These are phyloP conservation scores for Dreissena polymorpha DNA, from an alignment of 1,140 invertebrate genomes.

Conservation along the genomic window DNA sequence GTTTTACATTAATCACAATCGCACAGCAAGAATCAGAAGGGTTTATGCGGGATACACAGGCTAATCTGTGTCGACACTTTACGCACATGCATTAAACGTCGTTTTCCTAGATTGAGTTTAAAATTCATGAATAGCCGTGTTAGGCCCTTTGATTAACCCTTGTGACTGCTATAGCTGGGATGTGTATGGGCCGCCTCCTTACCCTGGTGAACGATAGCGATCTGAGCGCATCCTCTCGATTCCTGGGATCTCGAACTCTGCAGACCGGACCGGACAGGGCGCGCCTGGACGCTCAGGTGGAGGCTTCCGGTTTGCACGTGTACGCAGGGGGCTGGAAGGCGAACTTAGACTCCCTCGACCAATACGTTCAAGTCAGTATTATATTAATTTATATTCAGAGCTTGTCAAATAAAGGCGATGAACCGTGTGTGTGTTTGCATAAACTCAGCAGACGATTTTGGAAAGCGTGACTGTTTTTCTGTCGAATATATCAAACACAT, in stretches of 20 bases:
- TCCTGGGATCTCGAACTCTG: conserved; percentile 25
- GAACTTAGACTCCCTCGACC: conserved; percentile 22
- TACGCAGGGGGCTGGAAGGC: conserved; percentile 47
- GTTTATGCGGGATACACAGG: no score
- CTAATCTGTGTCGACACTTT: no score
- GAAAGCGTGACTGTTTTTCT: no score
- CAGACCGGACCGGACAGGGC: conserved; percentile 38
- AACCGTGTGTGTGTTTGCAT: not conserved
- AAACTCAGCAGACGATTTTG: no score
- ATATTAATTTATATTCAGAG: not conserved
- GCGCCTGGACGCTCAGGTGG: conserved; percentile 20
- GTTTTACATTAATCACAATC: no score
- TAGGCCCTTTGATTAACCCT: no score
- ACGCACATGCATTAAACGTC: no score
- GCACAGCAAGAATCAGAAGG: no score
- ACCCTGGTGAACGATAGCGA: conserved; percentile 8
- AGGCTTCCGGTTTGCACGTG: not conserved
- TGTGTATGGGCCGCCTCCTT: not conserved
- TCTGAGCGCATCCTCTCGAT: conserved; percentile 28
- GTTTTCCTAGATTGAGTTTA: no score
- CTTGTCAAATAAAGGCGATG: not conserved
- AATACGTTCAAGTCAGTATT: conserved; percentile 46
- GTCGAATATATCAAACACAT: no score
- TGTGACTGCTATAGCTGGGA: no score
- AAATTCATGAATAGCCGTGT: no score